phyloP scores from a whole-genome alignment of 2,888 invertebrate species.

The Dugesia japonica region DNA sequence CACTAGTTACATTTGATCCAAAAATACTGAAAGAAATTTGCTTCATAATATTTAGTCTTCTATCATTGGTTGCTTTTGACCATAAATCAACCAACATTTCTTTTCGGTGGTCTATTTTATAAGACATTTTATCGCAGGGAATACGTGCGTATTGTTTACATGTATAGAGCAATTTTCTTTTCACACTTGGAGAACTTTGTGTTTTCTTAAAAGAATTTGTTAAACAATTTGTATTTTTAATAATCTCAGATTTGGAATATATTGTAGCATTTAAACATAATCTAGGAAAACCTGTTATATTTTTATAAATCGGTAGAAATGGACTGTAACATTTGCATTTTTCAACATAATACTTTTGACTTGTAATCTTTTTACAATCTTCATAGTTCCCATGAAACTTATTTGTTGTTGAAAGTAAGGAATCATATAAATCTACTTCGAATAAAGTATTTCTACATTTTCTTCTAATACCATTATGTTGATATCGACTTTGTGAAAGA shows the following conservation, averaged over 20 bases:
- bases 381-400: conserved; percentile 11
- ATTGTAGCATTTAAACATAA: conserved; percentile 23
- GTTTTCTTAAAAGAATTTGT: background rate
- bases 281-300: background rate
- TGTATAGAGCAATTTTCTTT: background rate
- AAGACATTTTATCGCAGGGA: background rate
- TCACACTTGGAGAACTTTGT: background rate
- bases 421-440: conserved; percentile 26
- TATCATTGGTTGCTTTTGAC: background rate
- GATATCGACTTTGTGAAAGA: background rate
- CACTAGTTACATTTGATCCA: background rate
- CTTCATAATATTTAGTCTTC: background rate
- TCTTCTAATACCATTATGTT: background rate
- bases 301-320: conserved; percentile 28
- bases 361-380: conserved; percentile 28
- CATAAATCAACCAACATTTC: conserved; percentile 26
- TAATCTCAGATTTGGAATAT: conserved; percentile 10
- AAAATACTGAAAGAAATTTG: background rate
- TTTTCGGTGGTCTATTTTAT: conserved; percentile 16
- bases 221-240: conserved; percentile 11
- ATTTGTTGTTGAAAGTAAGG: background rate
- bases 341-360: conserved; percentile 17
- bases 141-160: background rate
- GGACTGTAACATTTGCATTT: conserved; percentile 30
- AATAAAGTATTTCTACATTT: conserved; percentile 14